Evolutionary conservation across 2,113 vertebrate species (phyloP).

Genomic region (Gobiocypris rarus): DNA sequence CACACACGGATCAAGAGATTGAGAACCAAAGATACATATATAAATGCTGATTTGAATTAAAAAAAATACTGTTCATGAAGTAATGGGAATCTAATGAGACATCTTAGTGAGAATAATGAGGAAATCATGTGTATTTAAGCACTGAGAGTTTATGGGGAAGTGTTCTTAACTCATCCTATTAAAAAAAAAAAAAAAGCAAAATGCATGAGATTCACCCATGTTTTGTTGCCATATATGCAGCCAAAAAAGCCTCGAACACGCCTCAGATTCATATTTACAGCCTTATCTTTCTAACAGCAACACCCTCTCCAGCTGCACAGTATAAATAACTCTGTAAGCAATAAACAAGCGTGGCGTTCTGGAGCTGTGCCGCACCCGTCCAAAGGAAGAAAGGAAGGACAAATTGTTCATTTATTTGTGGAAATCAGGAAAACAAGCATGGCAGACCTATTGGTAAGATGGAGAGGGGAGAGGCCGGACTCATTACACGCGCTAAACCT

Average conservation of each 20-base stretch:
- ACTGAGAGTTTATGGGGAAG: neutral
- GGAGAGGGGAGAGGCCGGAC: slow-evolving; percentile 60
- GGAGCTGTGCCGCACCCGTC: neutral
- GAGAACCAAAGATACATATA: neutral
- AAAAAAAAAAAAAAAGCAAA: no score
- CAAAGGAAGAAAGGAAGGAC: slow-evolving; percentile 10
- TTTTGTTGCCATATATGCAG: neutral
- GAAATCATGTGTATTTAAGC: neutral
- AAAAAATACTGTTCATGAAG: neutral
- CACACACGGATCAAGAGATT: no score
- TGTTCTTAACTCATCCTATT: neutral
- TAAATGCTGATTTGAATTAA: neutral
- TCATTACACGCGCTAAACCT: slow-evolving; percentile 69
- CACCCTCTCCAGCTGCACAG: neutral
- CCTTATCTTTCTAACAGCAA: neutral
- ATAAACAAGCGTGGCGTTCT: neutral
- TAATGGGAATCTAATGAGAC: neutral
- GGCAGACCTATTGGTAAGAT: slow-evolving; percentile 31
- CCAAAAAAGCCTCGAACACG: no score
- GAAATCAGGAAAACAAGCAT: slow-evolving; percentile 55
- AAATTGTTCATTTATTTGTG: slow-evolving; percentile 39
- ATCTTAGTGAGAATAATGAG: neutral
- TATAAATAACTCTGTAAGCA: slow-evolving; percentile 10
- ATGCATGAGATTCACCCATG: neutral
- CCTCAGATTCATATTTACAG: neutral